Base-by-base conservation (phyloP, 2,113 vertebrate genomes). In the Lucifuga dentata region DNA sequence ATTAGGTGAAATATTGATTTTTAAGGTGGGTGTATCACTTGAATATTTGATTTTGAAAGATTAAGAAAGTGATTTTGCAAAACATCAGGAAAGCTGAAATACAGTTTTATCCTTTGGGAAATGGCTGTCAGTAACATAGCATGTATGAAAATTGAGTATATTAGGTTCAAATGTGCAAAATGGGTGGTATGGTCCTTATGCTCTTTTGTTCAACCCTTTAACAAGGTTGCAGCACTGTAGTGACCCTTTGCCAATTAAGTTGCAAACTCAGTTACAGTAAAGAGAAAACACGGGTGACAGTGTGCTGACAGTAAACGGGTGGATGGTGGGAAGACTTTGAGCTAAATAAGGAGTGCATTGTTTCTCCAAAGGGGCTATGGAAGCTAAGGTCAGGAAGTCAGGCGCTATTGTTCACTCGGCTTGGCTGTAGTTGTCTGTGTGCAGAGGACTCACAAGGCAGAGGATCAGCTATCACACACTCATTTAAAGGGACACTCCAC, bases 371-470 rank as follows among this genome's bases (percentile, higher is more conserved):
- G 76, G 74, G 50, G 67, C 78, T 43, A 17, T 67, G 71, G 81
- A 85, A 59, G 21, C 73, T 75, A 48, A 86, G 90, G 91, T 91
- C 89, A 91, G 89, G 89, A 90, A 88, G 91, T 88, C 85, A 77
- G 70, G 62, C 81, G 46, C 81, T 83, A 90, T 90, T 91, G 91
- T 91, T 90, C 74, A 15, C 15, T 70, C 68, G 17, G 57, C 66
- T 46, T 39, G 65, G 5, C 11, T 50, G 44, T 33, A 3, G 29
- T 46, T 52, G 39, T 55, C 36, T 49, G 10, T 33, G 55, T 29
- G 26, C 29, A 38, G 36, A 16, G 5, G 17, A 35, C 17, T 15
- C 20, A 5, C 23, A 13, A 17, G 32, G 44, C 17, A 56, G 63
- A 70, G 62, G 40, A 64, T 26, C 45, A n/a, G 16, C 61, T 21